phyloP scores from a whole-genome alignment of 2,797 vertebrate genomes.

The Martes flavigula region DNA sequence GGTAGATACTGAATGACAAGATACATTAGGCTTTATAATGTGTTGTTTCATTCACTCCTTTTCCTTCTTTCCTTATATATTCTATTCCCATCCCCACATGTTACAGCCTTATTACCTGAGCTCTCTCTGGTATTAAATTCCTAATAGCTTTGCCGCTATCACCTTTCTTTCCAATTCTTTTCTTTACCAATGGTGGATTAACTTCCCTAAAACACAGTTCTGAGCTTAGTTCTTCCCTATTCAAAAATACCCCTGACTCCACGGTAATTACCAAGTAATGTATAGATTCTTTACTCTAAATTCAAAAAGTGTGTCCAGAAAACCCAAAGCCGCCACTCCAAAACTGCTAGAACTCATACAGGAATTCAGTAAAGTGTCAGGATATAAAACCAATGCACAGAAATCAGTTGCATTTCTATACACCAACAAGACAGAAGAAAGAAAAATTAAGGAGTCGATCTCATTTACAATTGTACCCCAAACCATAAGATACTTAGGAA shows the following conservation, averaged over 20 bases:
- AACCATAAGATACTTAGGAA: no score
- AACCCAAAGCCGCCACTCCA: no score
- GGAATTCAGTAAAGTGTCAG: no score
- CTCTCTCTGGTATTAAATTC: neutral
- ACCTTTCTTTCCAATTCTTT: neutral
- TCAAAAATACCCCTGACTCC: neutral
- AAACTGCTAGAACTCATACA: no score
- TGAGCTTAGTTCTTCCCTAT: neutral
- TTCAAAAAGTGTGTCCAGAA: neutral
- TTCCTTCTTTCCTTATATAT: neutral
- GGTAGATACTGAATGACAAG: neutral
- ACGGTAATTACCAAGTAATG: neutral
- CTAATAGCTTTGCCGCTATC: neutral
- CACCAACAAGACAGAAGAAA: no score
- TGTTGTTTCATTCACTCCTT: neutral
- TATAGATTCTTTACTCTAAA: neutral
- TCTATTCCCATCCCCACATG: neutral
- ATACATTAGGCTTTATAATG: accelerated
- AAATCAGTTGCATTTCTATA: no score
- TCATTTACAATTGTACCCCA: no score
- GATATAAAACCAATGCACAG: no score
- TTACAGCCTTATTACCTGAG: neutral
- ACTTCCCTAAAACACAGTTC: neutral
- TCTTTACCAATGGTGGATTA: neutral
- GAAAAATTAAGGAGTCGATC: no score